Conservation (phyloP, 2,888 invertebrate species). For the Leptarthrus brevirostris region DNA sequence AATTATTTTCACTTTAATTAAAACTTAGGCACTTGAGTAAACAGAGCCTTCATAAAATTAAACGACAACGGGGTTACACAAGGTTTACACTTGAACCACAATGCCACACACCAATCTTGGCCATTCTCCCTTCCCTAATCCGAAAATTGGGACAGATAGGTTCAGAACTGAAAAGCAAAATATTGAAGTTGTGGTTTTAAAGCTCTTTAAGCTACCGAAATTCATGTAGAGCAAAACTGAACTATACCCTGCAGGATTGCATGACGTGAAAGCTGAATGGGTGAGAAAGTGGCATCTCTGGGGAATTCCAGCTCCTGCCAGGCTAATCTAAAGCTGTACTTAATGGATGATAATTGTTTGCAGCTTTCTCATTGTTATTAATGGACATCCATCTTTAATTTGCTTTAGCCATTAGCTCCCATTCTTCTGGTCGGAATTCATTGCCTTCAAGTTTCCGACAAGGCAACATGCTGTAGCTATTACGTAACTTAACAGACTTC, state of each 20-base stretch:
- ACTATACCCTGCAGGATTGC: not conserved
- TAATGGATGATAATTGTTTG: constrained; percentile 45
- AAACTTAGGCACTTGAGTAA: constrained; percentile 27
- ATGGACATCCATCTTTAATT: constrained; percentile 40
- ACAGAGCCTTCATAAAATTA: constrained; percentile 15
- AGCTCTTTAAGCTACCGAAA: constrained; percentile 14
- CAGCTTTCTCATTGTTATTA: constrained; percentile 45
- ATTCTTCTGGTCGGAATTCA: constrained; percentile 14
- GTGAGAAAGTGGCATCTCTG: not conserved
- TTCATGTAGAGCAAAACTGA: not conserved
- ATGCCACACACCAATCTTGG: not conserved
- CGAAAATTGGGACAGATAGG: not conserved
- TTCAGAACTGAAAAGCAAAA: not conserved
- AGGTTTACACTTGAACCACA: not conserved
- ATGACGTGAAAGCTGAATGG: not conserved
- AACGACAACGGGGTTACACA: not conserved
- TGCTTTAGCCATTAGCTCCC: constrained; percentile 35
- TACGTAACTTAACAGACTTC: not conserved
- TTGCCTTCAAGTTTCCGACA: not conserved
- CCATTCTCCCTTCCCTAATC: not conserved
- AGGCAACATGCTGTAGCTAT: not conserved
- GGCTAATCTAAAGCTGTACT: constrained; percentile 34
- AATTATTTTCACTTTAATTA: constrained; percentile 49
- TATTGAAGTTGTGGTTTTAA: constrained; percentile 3
- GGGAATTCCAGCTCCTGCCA: constrained; percentile 2